phyloP scores from a whole-genome alignment of 2,888 invertebrate genomes.

The Limenitis camilla region DNA sequence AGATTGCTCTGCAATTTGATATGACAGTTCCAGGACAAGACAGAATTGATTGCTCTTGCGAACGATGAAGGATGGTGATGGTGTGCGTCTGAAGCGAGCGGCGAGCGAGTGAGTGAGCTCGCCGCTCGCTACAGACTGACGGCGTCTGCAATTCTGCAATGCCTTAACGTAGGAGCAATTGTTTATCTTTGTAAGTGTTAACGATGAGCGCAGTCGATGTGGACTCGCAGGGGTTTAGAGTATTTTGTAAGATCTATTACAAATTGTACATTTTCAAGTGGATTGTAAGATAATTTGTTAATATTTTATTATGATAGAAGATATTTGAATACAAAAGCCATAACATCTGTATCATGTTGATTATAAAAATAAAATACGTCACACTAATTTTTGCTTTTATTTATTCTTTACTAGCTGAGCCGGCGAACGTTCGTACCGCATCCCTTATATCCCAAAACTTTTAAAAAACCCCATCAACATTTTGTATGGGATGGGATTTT shows the following conservation, averaged over 20 bases:
- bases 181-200: constrained; percentile 52
- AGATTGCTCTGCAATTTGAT: not conserved
- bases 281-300: constrained; percentile 73
- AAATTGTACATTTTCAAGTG: constrained; percentile 73
- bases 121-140: constrained; percentile 5
- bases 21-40: constrained; percentile 8
- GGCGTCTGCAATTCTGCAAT: constrained; percentile 34
- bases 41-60: constrained; percentile 28
- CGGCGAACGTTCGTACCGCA: too few relatives aligned
- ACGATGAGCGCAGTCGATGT: constrained; percentile 25
- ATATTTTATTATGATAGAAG: constrained; percentile 72
- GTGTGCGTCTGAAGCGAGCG: not conserved
- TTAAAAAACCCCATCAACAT: too few relatives aligned
- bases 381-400: constrained; percentile 25
- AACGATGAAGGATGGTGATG: constrained; percentile 36
- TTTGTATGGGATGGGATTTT: too few relatives aligned
- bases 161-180: constrained; percentile 51
- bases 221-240: not conserved
- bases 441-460: too few relatives aligned
- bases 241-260: constrained; percentile 69
- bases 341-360: constrained; percentile 74
- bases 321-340: constrained; percentile 72
- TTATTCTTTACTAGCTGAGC: not conserved
- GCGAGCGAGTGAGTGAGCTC: not conserved
- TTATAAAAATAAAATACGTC: constrained; percentile 69